These are phyloP conservation scores for Athalia rosae DNA, from an alignment of 2,888 invertebrate genomes.

Conservation along the genomic window DNA sequence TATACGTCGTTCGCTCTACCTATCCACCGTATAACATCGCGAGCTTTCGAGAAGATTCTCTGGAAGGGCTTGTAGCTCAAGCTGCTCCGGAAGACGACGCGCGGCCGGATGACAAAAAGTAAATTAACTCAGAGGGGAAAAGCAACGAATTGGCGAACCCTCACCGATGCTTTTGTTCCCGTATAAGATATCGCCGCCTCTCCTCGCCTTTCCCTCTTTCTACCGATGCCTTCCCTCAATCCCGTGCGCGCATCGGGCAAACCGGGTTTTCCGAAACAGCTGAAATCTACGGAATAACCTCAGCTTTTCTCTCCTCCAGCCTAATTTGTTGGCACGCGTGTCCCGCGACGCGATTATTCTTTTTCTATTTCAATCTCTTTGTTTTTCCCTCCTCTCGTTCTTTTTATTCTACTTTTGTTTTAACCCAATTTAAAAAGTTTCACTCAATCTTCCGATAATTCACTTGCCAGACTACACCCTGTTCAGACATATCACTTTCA, in stretches of 20 bases:
- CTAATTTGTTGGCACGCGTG: background rate
- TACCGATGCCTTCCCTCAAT: too few relatives aligned
- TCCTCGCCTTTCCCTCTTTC: too few relatives aligned
- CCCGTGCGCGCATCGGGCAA: background rate
- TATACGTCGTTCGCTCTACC: too few relatives aligned
- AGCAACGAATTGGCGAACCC: background rate
- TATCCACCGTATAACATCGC: too few relatives aligned
- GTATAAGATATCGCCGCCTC: too few relatives aligned
- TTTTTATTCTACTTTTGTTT: background rate
- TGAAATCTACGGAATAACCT: background rate
- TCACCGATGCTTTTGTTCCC: background rate
- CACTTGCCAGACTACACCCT: background rate
- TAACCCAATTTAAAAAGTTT: background rate
- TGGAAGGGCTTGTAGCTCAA: slow-evolving; percentile 19
- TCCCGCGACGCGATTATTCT: background rate
- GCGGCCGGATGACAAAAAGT: slow-evolving; percentile 26
- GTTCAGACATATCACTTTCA: too few relatives aligned
- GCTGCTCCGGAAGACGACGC: slow-evolving; percentile 28
- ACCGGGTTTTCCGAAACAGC: background rate
- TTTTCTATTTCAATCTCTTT: background rate
- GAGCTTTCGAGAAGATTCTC: background rate
- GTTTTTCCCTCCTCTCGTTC: background rate
- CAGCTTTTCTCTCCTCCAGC: background rate
- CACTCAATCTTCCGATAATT: background rate
- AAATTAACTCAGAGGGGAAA: slow-evolving; percentile 24